phyloP scores from a whole-genome alignment of 2,113 vertebrate species.

The Chlorocebus sabaeus region DNA sequence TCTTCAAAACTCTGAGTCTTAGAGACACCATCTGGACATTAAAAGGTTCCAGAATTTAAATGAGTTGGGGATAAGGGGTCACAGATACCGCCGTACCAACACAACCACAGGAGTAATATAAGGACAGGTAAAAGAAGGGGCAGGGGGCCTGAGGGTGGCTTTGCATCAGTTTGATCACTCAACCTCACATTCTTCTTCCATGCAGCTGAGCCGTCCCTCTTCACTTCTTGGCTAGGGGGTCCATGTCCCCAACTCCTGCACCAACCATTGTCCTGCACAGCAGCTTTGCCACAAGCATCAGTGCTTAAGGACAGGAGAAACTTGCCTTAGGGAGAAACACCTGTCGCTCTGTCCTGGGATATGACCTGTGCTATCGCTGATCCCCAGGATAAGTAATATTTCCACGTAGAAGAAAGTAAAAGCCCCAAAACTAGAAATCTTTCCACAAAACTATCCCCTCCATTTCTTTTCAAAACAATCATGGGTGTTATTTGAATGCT shows the following conservation, averaged over 20 bases:
- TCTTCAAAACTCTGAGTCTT: background rate
- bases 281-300: background rate
- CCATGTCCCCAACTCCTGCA: accelerated
- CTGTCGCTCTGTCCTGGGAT: background rate
- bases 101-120: background rate
- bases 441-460: background rate
- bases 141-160: accelerated
- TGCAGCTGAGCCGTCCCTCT: no score
- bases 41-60: background rate
- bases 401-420: background rate
- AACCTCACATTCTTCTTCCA: background rate
- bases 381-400: background rate
- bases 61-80: no score
- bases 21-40: background rate
- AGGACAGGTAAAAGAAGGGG: background rate
- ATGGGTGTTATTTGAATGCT: background rate
- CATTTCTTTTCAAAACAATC: slow-evolving; percentile 19
- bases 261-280: no score
- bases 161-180: background rate
- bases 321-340: background rate
- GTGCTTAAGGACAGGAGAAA: background rate
- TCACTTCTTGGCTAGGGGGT: background rate
- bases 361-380: background rate
- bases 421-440: background rate
- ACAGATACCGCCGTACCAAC: background rate